Percentiles rank a stretch among this genome's conserved stretches.
Conservation (phyloP, 2,113 vertebrate genomes). For the Caranx ignobilis region DNA sequence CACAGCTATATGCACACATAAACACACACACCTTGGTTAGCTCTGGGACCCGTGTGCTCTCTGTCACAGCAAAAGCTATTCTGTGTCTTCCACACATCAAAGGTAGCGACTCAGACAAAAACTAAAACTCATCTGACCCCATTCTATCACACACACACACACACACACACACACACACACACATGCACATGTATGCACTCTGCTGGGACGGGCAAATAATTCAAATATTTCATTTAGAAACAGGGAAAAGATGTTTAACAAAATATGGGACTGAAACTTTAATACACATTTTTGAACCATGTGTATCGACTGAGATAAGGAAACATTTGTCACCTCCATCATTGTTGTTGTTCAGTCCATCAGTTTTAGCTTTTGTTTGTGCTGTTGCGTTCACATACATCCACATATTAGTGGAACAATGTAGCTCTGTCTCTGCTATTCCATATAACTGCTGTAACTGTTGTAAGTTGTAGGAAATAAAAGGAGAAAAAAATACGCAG, state of each 20-base stretch:
- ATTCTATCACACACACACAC: slow-evolving; percentile 58
- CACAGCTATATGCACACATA: neutral
- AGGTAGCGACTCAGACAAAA: slow-evolving; percentile 57
- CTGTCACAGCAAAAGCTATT: slow-evolving; percentile 14
- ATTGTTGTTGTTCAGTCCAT: neutral
- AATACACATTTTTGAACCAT: neutral
- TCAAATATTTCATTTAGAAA: slow-evolving; percentile 57
- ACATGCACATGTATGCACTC: slow-evolving; percentile 8
- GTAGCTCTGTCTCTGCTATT: neutral
- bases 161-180: slow-evolving; percentile 12
- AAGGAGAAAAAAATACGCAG: neutral
- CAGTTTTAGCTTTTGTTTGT: neutral
- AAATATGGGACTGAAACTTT: neutral
- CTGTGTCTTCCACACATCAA: slow-evolving; percentile 55
- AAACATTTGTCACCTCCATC: neutral
- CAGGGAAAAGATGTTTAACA: slow-evolving; percentile 18
- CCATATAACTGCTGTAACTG: neutral
- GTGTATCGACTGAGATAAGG: neutral
- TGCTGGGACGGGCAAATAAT: slow-evolving; percentile 31
- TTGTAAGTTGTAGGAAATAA: slow-evolving; percentile 9
- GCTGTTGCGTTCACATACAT: neutral
- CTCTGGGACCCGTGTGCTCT: slow-evolving; percentile 36
- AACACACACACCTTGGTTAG: slow-evolving; percentile 23
- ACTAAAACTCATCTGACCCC: slow-evolving; percentile 67
- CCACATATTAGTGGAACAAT: neutral